Evolutionary conservation across 2,113 vertebrate genomes (phyloP).

Genomic region (Phyllopteryx taeniolatus): DNA sequence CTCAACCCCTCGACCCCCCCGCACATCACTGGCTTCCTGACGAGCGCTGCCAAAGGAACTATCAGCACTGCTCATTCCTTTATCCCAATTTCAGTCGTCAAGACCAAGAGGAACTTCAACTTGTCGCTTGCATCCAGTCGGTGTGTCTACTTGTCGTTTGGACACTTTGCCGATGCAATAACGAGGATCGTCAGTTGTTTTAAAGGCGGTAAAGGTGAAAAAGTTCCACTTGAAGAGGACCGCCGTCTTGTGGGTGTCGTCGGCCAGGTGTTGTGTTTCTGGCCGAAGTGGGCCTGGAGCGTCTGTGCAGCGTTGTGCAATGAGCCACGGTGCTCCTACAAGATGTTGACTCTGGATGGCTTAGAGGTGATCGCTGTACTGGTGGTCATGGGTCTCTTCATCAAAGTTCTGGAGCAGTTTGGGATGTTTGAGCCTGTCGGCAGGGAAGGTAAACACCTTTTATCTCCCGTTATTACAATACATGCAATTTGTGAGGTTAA

Average conservation of each 20-base stretch:
- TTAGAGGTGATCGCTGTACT: conserved; percentile 95
- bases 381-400: conserved; percentile 95
- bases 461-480: neutral
- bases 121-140: conserved; percentile 13
- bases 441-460: conserved; percentile 82
- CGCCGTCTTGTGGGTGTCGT: conserved; percentile 8
- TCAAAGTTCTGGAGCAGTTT: conserved; percentile 97
- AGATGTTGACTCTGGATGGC: conserved; percentile 92
- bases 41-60: conserved; percentile 63
- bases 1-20: conserved; percentile 51
- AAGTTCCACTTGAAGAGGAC: conserved; percentile 7
- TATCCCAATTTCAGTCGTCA: conserved; percentile 29
- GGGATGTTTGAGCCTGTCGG: conserved; percentile 93
- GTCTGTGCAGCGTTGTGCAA: conserved; percentile 35
- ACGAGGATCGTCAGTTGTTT: neutral
- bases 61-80: conserved; percentile 51
- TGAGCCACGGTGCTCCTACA: conserved; percentile 48
- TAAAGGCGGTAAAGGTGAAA: conserved; percentile 15
- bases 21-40: conserved; percentile 65
- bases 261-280: conserved; percentile 13
- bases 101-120: conserved; percentile 27
- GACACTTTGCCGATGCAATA: neutral
- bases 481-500: neutral
- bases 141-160: neutral
- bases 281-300: conserved; percentile 4